A percentile compares a stretch with the other conserved stretches of the same genome.
phyloP scores from a whole-genome alignment of 2,797 vertebrate genomes.

The Takifugu ocellatus region DNA sequence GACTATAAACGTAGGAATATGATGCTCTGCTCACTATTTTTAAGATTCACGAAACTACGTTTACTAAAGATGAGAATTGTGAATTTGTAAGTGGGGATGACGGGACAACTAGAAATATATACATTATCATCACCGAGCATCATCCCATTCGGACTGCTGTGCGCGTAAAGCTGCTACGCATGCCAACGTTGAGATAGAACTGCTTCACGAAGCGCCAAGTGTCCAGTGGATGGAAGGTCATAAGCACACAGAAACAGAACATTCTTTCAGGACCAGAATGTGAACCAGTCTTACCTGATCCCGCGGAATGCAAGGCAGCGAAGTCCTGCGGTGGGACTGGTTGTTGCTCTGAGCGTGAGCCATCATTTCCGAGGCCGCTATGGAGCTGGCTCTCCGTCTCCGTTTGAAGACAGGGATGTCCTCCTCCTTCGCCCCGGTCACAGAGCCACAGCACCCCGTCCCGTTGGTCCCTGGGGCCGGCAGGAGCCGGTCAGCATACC shows the following conservation, averaged over 20 bases:
- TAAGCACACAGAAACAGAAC: constrained; percentile 8
- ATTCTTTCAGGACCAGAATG: constrained; percentile 11
- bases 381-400: constrained; percentile 87
- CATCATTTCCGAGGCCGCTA: constrained; percentile 88
- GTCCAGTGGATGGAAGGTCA: constrained; percentile 23
- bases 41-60: background rate
- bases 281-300: constrained; percentile 84
- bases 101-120: constrained; percentile 8
- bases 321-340: constrained; percentile 89
- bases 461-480: constrained; percentile 75
- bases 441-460: constrained; percentile 77
- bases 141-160: constrained; percentile 6
- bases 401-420: constrained; percentile 79
- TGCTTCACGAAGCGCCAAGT: background rate
- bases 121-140: constrained; percentile 19
- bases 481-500: constrained; percentile 82
- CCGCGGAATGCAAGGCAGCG: constrained; percentile 89
- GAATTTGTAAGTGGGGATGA: background rate
- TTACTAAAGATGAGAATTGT: too few relatives aligned
- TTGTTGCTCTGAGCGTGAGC: constrained; percentile 77
- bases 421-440: constrained; percentile 80
- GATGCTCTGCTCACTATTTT: background rate
- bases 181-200: constrained; percentile 22
- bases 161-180: constrained; percentile 37
- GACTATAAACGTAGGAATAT: background rate